Conservation (phyloP, 2,888 invertebrate genomes). For the Tricholauxania praeusta region DNA sequence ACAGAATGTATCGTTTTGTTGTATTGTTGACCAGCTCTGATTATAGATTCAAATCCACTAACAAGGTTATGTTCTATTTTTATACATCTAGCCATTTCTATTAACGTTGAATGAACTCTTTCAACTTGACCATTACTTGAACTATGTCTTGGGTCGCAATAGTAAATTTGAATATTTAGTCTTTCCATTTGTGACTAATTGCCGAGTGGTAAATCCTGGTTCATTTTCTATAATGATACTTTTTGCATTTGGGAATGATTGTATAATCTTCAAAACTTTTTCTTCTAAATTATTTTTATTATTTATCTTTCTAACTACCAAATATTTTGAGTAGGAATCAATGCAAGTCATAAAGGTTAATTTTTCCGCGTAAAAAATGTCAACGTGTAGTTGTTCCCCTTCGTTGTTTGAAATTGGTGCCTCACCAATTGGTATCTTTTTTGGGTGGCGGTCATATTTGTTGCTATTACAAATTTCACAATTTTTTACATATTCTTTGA, state of each 20-base stretch:
- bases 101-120: constrained; percentile 29
- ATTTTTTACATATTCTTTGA: constrained; percentile 25
- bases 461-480: constrained; percentile 38
- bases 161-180: constrained; percentile 37
- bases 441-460: constrained; percentile 42
- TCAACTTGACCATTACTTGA: constrained; percentile 31
- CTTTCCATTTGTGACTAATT: constrained; percentile 42
- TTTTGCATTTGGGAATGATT: constrained; percentile 33
- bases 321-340: constrained; percentile 42
- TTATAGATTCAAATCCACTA: constrained; percentile 20
- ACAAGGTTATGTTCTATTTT: constrained; percentile 24
- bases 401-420: constrained; percentile 42
- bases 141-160: constrained; percentile 26
- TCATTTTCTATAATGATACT: constrained; percentile 23
- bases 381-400: constrained; percentile 40
- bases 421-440: constrained; percentile 41
- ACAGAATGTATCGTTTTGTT: constrained; percentile 40
- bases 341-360: constrained; percentile 38
- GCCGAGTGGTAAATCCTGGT: constrained; percentile 34
- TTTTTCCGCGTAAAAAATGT: constrained; percentile 39
- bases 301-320: constrained; percentile 35
- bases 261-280: constrained; percentile 28
- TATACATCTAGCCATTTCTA: constrained; percentile 24
- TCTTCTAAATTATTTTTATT: constrained; percentile 39
- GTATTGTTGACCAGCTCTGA: constrained; percentile 34